A percentile compares a stretch with the other conserved stretches of the same genome.
Conservation (phyloP, 2,113 vertebrate genomes). For the Furnarius figulus region DNA sequence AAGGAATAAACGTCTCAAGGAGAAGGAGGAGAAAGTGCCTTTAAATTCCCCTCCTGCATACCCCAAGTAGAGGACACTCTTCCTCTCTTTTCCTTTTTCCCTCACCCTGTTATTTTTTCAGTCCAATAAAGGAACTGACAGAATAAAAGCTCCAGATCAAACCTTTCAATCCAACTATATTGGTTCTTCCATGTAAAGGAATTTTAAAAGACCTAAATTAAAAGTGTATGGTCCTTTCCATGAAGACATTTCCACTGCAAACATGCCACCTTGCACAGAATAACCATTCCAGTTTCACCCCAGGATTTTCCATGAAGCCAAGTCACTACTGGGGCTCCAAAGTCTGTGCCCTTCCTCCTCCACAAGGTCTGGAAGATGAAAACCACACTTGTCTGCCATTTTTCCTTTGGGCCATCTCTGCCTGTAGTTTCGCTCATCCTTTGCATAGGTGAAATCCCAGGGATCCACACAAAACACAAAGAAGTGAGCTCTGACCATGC, state of each 20-base stretch:
- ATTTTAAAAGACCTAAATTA: neutral
- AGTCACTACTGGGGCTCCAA: neutral
- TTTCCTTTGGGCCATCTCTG: neutral
- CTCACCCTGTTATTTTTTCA: neutral
- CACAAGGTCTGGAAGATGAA: neutral
- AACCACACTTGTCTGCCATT: neutral
- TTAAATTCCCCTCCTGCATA: neutral
- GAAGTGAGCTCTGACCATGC: neutral
- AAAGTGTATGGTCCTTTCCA: neutral
- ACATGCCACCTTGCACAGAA: neutral
- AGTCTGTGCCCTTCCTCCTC: neutral
- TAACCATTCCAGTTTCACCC: neutral
- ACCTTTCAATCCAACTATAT: neutral
- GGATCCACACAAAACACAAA: neutral
- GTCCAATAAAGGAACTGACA: neutral
- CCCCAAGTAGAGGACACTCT: neutral
- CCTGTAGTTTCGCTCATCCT: neutral
- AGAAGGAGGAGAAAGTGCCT: neutral
- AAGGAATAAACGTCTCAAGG: neutral
- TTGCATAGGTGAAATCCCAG: neutral
- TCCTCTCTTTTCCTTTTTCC: neutral
- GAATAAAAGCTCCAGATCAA: neutral
- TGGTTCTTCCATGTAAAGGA: neutral
- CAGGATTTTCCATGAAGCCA: neutral
- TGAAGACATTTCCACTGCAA: neutral